These are phyloP conservation scores for Saguinus imperator DNA, from an alignment of 2,113 vertebrate species.

Conservation along the genomic window DNA sequence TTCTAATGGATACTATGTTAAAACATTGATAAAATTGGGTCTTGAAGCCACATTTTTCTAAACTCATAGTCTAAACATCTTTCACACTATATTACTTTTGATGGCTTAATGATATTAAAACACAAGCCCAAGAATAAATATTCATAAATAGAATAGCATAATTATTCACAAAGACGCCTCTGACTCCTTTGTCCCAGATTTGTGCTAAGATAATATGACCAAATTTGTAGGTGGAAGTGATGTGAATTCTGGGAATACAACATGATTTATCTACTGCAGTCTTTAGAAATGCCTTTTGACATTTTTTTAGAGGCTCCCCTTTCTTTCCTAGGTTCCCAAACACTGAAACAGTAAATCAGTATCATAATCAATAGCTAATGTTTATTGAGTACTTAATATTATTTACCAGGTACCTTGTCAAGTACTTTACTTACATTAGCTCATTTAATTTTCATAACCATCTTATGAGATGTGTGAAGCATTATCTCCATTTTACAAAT, in stretches of 20 bases:
- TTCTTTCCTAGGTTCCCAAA: slow-evolving; percentile 34
- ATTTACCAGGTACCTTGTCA: neutral
- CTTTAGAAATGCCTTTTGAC: slow-evolving; percentile 7
- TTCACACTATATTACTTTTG: neutral
- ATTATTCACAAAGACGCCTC: neutral
- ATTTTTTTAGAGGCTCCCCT: neutral
- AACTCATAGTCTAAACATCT: neutral
- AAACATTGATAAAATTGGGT: slow-evolving; percentile 7
- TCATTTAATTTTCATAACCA: slow-evolving; percentile 17
- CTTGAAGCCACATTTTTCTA: neutral
- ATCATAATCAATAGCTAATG: neutral
- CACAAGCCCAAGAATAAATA: neutral
- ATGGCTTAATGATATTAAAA: slow-evolving; percentile 32
- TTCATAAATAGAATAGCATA: neutral
- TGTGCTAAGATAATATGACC: neutral
- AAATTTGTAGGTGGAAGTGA: neutral
- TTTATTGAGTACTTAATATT: slow-evolving; percentile 11
- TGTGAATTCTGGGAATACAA: neutral
- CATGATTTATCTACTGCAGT: neutral
- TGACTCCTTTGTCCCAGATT: neutral
- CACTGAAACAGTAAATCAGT: slow-evolving; percentile 1
- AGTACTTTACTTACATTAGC: neutral
- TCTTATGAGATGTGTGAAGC: neutral
- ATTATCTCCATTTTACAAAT: slow-evolving; percentile 37
- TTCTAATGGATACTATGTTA: slow-evolving; percentile 3